These are phyloP conservation scores for Trachurus trachurus DNA, from an alignment of 2,797 vertebrate genomes.

Conservation along the genomic window DNA sequence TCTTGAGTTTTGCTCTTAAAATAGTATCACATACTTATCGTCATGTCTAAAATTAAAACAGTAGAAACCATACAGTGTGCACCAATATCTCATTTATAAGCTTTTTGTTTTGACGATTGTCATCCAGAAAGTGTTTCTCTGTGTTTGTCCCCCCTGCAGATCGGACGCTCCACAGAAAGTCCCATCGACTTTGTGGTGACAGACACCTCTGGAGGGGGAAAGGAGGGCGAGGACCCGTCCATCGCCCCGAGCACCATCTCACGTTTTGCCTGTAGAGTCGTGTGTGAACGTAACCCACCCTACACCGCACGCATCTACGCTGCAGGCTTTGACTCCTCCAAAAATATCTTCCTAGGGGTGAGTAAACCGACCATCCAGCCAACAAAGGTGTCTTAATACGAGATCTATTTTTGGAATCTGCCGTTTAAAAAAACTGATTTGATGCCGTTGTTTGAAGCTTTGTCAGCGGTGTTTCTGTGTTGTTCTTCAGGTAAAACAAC, in stretches of 20 bases:
- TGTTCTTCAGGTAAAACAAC: background rate
- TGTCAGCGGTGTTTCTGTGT: background rate
- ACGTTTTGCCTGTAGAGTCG: constrained; percentile 87
- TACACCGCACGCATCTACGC: constrained; percentile 89
- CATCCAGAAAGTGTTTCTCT: background rate
- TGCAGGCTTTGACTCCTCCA: constrained; percentile 89
- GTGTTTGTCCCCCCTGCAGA: constrained; percentile 64
- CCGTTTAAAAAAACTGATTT: background rate
- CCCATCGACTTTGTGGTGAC: constrained; percentile 89
- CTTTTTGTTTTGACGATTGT: constrained; percentile 4
- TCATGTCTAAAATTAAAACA: background rate
- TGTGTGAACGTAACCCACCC: constrained; percentile 86
- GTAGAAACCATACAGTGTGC: background rate
- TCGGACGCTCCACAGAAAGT: constrained; percentile 87
- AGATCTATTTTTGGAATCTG: background rate
- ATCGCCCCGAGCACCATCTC: constrained; percentile 88
- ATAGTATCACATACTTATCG: constrained; percentile 7
- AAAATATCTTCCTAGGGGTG: constrained; percentile 89
- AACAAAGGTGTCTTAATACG: background rate
- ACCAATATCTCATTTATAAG: background rate
- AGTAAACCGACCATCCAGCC: constrained; percentile 34
- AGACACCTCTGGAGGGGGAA: constrained; percentile 84
- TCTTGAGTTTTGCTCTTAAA: constrained; percentile 1
- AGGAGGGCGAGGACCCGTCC: constrained; percentile 85
- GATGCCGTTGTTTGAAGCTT: background rate